phyloP scores from a whole-genome alignment of 2,888 invertebrate genomes.

The Meteorus cinctellus region DNA sequence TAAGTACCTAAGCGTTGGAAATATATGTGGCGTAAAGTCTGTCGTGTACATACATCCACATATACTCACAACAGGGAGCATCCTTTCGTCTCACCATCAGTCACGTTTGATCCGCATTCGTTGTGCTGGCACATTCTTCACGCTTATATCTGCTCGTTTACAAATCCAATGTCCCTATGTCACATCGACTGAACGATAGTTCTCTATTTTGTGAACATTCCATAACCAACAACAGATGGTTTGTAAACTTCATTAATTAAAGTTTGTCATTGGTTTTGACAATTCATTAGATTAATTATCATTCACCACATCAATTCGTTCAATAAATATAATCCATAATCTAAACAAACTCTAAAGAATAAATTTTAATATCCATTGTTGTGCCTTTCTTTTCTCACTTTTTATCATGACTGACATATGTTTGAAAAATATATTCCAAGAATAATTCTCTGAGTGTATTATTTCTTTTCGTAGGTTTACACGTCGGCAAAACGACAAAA shows the following conservation, averaged over 20 bases:
- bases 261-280: not conserved
- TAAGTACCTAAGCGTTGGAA: not conserved
- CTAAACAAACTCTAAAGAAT: not conserved
- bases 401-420: not conserved
- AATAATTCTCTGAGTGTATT: not conserved
- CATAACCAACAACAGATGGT: constrained; percentile 18
- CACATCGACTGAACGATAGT: not conserved
- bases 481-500: constrained; percentile 1
- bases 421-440: constrained; percentile 1
- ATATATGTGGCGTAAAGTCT: constrained; percentile 24
- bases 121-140: constrained; percentile 21
- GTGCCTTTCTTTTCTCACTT: not conserved
- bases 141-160: not conserved
- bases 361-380: not conserved
- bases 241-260: constrained; percentile 20
- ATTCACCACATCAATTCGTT: not conserved
- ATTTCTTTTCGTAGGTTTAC: constrained; percentile 5
- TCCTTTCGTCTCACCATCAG: constrained; percentile 18
- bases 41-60: constrained; percentile 2
- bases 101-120: constrained; percentile 32
- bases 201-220: constrained; percentile 17
- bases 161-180: not conserved
- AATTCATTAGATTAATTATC: not conserved
- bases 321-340: no score
- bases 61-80: constrained; percentile 22